Evolutionary conservation across 1,140 invertebrate species (phyloP), one percentile per base, ranked within the genome.

Genomic region (Tetragonula clypearis): DNA sequence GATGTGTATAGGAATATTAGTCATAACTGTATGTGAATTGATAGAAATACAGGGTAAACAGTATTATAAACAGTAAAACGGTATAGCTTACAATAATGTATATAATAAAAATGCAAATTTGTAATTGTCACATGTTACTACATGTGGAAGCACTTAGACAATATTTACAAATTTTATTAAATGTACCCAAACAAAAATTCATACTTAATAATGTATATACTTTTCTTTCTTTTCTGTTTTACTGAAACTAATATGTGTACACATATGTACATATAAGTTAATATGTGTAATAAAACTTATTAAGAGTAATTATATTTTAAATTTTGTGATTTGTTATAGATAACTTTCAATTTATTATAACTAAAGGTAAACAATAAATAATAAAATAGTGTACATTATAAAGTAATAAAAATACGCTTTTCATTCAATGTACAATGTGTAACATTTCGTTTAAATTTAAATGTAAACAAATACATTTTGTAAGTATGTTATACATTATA

Each of bases 101-200:
- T 74, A 76, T 55, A 81, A 86, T 84, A 84, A 89, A 89, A 88
- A 75, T 89, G 87, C 74, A 84, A 21, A 80, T 87, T 53, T 84
- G 19, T 84, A 86, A 84, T 60, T 19, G 5, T 68, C 79, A 85
- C 84, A 85, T 80, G 84, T 75, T 58, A 30, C 23, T 66, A 85
- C 84, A 84, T 79, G 82, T 84, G 77, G 82, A 84, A 84, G 82
- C 68, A 84, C 82, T 79, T 84, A 58, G 76, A 79, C n/a, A 72
- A 23, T 84, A 84, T 84, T 72, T 79, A 84, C 82, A 84, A 21
- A 79, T 78, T 1, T 60, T 79, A 68, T 3, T 72, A 72, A 73
- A 26, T 73, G 17, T 79, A 65, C 12, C 41, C 9, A 53, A 79
- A 84, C 12, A 35, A 19, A 72, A 60, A 23, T 72, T 55, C 35